A percentile compares a stretch with the other conserved stretches of the same genome.
These are phyloP conservation scores for Axinella damicornis DNA, from an alignment of 37 sponge, comb jelly and placozoan species.

Conservation along the genomic window DNA sequence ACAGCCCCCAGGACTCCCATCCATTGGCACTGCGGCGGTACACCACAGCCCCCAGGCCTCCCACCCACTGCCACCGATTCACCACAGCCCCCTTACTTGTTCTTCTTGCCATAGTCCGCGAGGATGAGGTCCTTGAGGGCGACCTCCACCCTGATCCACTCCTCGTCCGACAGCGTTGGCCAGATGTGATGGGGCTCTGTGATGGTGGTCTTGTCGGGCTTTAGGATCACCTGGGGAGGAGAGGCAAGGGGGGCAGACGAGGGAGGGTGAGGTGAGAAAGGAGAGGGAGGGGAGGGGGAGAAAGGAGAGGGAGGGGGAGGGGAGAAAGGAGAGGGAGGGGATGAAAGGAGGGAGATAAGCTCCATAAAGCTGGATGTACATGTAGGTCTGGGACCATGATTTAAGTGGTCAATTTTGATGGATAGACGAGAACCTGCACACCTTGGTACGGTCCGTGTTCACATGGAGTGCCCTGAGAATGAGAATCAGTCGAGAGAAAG, in stretches of 20 bases:
- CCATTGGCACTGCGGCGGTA: no score
- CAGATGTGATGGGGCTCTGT: conserved; percentile 99
- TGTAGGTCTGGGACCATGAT: no score
- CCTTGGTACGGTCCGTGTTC: conserved; percentile 97
- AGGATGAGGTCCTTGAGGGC: conserved; percentile 98
- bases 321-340: background rate
- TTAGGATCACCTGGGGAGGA: conserved; percentile 75
- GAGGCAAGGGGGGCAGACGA: background rate
- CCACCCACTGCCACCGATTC: no score
- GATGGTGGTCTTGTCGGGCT: conserved; percentile 99
- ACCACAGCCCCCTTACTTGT: conserved; percentile 73
- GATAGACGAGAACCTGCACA: background rate
- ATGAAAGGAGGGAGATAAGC: no score
- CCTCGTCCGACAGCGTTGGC: conserved; percentile 95
- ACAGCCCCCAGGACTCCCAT: no score
- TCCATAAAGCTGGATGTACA: no score
- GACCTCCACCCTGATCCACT: conserved; percentile 98
- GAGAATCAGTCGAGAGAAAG: conserved; percentile 96
- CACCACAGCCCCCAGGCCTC: no score
- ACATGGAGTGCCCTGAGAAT: conserved; percentile 99
- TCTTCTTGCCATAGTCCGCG: conserved; percentile 99
- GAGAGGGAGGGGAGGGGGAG: background rate
- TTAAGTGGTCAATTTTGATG: no score
- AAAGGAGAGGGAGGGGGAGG: background rate
- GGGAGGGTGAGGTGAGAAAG: no score